Evolutionary conservation across 1,140 invertebrate genomes (phyloP).

Genomic region (Globodera rostochiensis): DNA sequence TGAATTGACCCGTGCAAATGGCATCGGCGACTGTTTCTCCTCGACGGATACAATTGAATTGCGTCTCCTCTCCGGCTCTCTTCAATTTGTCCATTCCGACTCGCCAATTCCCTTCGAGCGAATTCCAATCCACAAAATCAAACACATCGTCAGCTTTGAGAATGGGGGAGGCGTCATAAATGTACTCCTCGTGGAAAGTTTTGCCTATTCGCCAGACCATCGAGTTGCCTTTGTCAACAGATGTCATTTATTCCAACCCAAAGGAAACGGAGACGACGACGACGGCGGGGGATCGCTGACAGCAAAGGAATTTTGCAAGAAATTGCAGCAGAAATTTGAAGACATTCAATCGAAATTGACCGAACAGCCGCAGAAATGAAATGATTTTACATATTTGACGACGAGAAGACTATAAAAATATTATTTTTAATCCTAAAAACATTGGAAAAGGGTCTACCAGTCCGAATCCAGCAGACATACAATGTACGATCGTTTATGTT

Average conservation of each 20-base stretch:
- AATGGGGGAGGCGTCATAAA: not conserved
- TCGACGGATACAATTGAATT: not conserved
- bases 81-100: not conserved
- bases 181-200: not conserved
- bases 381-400: not conserved
- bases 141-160: not conserved
- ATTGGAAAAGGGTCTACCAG: too few species aligned
- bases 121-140: constrained; percentile 6
- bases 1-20: not conserved
- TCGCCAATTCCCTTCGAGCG: constrained; percentile 9
- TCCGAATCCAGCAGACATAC: too few species aligned
- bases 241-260: not conserved
- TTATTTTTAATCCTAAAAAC: too few species aligned
- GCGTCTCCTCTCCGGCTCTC: not conserved
- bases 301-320: not conserved
- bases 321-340: not conserved
- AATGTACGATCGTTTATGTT: too few species aligned
- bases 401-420: too few species aligned
- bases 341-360: not conserved
- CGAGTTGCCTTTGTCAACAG: not conserved
- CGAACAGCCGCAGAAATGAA: not conserved
- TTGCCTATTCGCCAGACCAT: not conserved
- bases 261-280: not conserved
- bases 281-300: not conserved
- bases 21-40: not conserved